Evolutionary conservation across 2,797 vertebrate genomes (phyloP), one percentile per base, ranked within the genome.

Genomic region (Enteromius thamalakanensis): DNA sequence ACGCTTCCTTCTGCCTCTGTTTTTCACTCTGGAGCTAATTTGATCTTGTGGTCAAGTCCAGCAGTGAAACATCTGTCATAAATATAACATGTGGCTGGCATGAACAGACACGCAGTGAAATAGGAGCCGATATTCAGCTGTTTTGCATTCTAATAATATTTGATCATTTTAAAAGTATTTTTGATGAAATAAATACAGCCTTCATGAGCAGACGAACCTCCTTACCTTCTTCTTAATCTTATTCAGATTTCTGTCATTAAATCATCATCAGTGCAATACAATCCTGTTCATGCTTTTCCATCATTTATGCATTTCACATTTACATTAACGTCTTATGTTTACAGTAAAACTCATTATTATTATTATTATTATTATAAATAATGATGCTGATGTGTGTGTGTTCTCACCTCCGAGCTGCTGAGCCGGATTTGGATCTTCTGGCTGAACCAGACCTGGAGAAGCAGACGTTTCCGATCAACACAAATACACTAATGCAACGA

Each of bases 381-480:
- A 47, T 51, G 17, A 21, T 21, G 19, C 7, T 60, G 8, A 3
- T 34, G 32, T 45, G 4, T 10, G 21, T 77, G 83, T 10, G 1
- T 51, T 5, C 5, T 81, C 76, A 91, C 91, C 90, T 91, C 58
- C 89, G 84, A 23, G 72, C 79, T 10, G 84, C 84, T 87, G 90
- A 89, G 23, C 79, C 81, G 29, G 90, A 91, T 84, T 87, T 89
- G 21, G 91, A 91, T 80, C 91, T 90, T 82, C 81, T 82, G 58
- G 82, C 87, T 72, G 90, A 90, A 55, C 76, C 87, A 40, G 88
- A 90, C 79, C 90, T 91, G 47, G 19, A 87, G 53, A 76, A 65
- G 58, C 40, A 68, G 55, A 76, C 53, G 29, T 10, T 42, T 9
- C 1, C 10, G 29, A 32, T 23, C 15, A 91, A 82, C 92, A 92